A percentile compares a stretch with the other conserved stretches of the same genome.
Evolutionary conservation across 2,888 invertebrate species (phyloP).

Genomic region (Odontothrips loti): DNA sequence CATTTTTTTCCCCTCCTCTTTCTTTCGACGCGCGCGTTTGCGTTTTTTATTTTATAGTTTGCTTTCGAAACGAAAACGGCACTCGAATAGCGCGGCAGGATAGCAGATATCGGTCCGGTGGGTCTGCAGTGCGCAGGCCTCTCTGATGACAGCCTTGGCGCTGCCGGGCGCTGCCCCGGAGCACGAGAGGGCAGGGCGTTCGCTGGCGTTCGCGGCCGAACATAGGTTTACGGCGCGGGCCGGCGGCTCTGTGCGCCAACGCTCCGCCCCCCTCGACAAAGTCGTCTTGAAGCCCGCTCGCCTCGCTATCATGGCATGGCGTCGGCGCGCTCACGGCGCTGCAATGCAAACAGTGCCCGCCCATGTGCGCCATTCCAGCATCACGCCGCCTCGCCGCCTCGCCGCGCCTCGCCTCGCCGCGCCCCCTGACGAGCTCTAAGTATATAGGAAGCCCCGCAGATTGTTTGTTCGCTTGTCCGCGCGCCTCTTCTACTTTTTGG

Average conservation of each 20-base stretch:
- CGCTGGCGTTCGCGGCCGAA: background rate
- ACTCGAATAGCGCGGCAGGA: too few species aligned
- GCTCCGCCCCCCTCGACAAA: background rate
- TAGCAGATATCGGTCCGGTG: too few species aligned
- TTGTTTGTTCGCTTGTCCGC: background rate
- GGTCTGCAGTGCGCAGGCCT: too few species aligned
- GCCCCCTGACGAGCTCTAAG: conserved; percentile 14
- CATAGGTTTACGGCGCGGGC: background rate
- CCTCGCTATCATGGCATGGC: too few species aligned
- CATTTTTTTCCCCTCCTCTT: too few species aligned
- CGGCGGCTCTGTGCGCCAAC: background rate
- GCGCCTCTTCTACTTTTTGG: background rate
- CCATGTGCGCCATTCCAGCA: background rate
- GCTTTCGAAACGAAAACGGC: too few species aligned
- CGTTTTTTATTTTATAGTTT: too few species aligned
- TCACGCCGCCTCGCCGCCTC: background rate
- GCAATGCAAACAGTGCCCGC: conserved; percentile 9
- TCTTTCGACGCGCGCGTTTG: too few species aligned
- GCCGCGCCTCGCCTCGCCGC: background rate
- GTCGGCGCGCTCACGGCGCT: too few species aligned
- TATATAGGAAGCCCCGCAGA: conserved; percentile 2
- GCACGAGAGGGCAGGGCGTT: too few species aligned
- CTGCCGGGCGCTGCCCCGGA: too few species aligned
- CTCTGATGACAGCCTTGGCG: too few species aligned
- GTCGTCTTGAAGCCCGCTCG: background rate